phyloP scores from a whole-genome alignment of 2,888 invertebrate species.

The Apocheima hispidaria region DNA sequence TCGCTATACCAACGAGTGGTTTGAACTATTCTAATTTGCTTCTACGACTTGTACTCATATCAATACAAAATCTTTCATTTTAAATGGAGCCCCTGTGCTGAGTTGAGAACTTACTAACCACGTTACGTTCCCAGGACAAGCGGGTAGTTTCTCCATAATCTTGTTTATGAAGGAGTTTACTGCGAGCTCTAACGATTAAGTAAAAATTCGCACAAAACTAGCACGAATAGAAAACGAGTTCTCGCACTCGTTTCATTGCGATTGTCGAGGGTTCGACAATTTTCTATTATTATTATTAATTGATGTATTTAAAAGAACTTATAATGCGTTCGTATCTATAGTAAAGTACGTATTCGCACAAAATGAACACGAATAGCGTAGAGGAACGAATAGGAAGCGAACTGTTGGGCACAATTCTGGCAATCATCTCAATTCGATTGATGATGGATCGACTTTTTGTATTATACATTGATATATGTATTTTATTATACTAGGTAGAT shows the following conservation, averaged over 20 bases:
- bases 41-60: too few relatives aligned
- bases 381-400: too few relatives aligned
- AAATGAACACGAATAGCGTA: too few relatives aligned
- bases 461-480: neutral
- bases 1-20: too few relatives aligned
- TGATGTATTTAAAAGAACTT: neutral
- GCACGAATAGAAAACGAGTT: slow-evolving; percentile 1
- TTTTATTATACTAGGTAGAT: too few relatives aligned
- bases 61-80: too few relatives aligned
- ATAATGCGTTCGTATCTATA: too few relatives aligned
- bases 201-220: neutral
- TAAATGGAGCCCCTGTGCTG: neutral
- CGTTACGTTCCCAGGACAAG: neutral
- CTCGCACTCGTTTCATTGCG: neutral
- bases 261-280: neutral
- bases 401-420: too few relatives aligned
- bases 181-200: neutral
- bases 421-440: neutral
- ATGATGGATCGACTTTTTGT: neutral
- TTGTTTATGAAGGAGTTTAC: neutral
- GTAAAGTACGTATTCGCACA: too few relatives aligned
- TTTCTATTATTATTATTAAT: neutral
- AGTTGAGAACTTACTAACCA: neutral
- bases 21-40: too few relatives aligned
- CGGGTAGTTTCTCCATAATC: neutral